Evolutionary conservation across 2,888 invertebrate genomes (phyloP).

Genomic region (Trachelus iudaicus): DNA sequence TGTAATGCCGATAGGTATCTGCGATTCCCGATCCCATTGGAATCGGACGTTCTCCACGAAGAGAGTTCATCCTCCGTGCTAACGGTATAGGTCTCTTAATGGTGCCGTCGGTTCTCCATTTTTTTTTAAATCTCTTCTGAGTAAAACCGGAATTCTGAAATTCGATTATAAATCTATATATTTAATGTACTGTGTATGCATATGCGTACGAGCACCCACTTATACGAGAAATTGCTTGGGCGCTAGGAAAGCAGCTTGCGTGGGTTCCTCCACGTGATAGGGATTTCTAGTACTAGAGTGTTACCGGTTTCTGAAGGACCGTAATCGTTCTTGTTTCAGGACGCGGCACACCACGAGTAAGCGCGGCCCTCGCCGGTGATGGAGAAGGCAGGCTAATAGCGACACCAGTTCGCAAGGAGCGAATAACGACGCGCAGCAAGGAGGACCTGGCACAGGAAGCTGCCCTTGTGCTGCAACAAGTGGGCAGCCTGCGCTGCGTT

Average conservation of each 20-base stretch:
- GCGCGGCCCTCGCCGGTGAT: constrained; percentile 67
- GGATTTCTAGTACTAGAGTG: not conserved
- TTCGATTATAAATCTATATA: not conserved
- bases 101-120: constrained; percentile 1
- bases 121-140: no score
- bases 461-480: constrained; percentile 79
- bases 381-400: constrained; percentile 66
- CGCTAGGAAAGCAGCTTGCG: not conserved
- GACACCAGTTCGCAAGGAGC: constrained; percentile 69
- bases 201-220: not conserved
- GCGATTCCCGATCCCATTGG: constrained; percentile 2
- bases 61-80: not conserved
- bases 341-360: constrained; percentile 63
- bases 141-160: not conserved
- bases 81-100: not conserved
- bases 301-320: not conserved
- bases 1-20: constrained; percentile 6
- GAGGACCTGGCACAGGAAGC: constrained; percentile 82
- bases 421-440: constrained; percentile 77
- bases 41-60: not conserved
- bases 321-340: constrained; percentile 61
- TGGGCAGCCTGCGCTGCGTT: constrained; percentile 76
- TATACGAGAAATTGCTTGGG: not conserved
- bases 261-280: not conserved
- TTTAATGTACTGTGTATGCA: not conserved